Conservation (phyloP, 2,113 vertebrate genomes). For the Datnioides undecimradiatus region DNA sequence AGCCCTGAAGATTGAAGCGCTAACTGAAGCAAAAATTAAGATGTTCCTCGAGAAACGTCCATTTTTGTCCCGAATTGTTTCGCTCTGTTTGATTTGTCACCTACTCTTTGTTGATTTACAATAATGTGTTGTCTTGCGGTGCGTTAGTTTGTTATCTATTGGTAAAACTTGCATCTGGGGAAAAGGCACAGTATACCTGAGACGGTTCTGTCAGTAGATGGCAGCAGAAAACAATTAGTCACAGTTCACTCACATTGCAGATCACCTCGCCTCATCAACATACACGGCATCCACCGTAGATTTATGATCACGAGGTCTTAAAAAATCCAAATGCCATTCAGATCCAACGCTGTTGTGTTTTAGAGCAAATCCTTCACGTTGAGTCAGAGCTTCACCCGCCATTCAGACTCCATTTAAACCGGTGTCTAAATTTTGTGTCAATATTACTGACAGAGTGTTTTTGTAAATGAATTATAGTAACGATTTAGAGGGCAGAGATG, state of each 20-base stretch:
- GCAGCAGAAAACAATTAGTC: conserved; percentile 73
- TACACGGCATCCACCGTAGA: neutral
- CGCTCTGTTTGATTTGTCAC: neutral
- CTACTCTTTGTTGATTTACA: neutral
- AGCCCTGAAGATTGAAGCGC: neutral
- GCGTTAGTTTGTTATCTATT: neutral
- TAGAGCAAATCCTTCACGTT: neutral
- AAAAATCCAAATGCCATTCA: neutral
- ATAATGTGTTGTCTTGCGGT: neutral
- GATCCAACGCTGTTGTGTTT: neutral
- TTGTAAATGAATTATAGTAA: neutral
- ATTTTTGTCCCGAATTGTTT: neutral
- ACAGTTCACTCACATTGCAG: conserved; percentile 5
- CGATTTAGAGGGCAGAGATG: conserved; percentile 7
- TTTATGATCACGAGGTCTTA: neutral
- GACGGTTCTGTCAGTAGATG: conserved; percentile 72
- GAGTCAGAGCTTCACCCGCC: neutral
- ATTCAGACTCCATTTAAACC: neutral
- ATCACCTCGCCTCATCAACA: neutral
- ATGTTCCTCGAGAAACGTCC: neutral
- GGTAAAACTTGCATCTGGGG: neutral
- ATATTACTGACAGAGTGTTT: neutral
- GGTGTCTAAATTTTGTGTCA: neutral
- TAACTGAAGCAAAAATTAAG: neutral
- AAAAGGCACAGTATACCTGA: neutral